Conservation (phyloP, 2,797 vertebrate genomes). For the Dendrocincla tyrannina region DNA sequence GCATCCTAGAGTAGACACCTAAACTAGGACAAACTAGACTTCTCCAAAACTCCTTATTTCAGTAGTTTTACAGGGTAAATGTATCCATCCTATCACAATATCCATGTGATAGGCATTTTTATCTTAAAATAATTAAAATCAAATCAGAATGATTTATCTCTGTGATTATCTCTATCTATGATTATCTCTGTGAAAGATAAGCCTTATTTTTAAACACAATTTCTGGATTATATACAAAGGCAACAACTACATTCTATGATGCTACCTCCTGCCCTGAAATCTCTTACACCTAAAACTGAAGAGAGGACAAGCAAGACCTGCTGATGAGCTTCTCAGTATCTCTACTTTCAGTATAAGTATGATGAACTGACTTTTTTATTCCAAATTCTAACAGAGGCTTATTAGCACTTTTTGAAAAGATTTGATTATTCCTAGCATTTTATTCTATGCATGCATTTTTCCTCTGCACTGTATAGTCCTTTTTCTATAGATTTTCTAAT, state of each 20-base stretch:
- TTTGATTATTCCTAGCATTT: neutral
- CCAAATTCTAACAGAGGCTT: neutral
- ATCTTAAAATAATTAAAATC: neutral
- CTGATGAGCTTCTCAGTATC: neutral
- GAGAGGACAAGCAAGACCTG: neutral
- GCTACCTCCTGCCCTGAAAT: neutral
- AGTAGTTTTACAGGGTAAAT: neutral
- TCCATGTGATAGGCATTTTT: neutral
- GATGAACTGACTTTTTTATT: neutral
- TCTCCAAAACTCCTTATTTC: neutral
- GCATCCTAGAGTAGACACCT: neutral
- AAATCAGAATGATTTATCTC: neutral
- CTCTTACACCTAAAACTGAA: neutral
- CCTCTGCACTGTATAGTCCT: neutral
- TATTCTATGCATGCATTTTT: neutral
- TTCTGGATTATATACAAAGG: neutral
- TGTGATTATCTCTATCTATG: too few relatives aligned
- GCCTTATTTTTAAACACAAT: neutral
- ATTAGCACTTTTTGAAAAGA: neutral
- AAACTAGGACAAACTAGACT: neutral
- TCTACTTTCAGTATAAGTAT: neutral
- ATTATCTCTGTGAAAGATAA: neutral
- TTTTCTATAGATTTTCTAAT: neutral
- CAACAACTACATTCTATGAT: neutral
- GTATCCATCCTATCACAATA: neutral